phyloP scores from a whole-genome alignment of 64 coral and sea anemone genomes.

The Cladopsammia gracilis region DNA sequence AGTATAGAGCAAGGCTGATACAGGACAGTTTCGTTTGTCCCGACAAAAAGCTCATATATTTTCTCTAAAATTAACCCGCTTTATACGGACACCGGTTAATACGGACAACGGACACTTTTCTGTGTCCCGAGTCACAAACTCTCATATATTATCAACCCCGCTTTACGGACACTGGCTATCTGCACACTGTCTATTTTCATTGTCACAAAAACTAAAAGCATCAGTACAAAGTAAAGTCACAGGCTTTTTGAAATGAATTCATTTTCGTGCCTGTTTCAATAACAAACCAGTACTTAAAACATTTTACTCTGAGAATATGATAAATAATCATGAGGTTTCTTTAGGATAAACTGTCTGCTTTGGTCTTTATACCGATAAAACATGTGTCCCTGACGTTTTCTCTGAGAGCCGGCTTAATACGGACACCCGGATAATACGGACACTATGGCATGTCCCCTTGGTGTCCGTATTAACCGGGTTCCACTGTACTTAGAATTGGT shows the following conservation, averaged over 20 bases:
- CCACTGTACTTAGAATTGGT: too few relatives aligned
- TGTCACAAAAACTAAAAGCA: too few relatives aligned
- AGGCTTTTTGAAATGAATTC: too few relatives aligned
- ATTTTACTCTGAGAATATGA: too few relatives aligned
- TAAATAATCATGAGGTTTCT: too few relatives aligned
- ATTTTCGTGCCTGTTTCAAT: too few relatives aligned
- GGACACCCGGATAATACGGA: constrained; percentile 22
- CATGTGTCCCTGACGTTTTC: too few relatives aligned
- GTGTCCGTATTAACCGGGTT: constrained; percentile 19
- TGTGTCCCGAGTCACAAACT: constrained; percentile 55
- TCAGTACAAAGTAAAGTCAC: too few relatives aligned
- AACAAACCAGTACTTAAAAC: too few relatives aligned
- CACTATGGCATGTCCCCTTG: constrained; percentile 35
- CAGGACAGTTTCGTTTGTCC: constrained; percentile 59
- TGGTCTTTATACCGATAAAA: too few relatives aligned
- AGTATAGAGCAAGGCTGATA: too few relatives aligned
- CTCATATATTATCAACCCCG: constrained; percentile 64
- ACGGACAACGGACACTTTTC: constrained; percentile 82
- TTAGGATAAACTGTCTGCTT: too few relatives aligned
- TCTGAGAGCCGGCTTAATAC: constrained; percentile 15
- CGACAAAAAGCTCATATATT: constrained; percentile 54
- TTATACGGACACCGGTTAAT: constrained; percentile 70
- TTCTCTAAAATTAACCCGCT: constrained; percentile 38
- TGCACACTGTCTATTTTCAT: constrained; percentile 56
- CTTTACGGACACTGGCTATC: constrained; percentile 65